Conservation (phyloP, 2,113 vertebrate genomes). For the Microcebus jonahi region DNA sequence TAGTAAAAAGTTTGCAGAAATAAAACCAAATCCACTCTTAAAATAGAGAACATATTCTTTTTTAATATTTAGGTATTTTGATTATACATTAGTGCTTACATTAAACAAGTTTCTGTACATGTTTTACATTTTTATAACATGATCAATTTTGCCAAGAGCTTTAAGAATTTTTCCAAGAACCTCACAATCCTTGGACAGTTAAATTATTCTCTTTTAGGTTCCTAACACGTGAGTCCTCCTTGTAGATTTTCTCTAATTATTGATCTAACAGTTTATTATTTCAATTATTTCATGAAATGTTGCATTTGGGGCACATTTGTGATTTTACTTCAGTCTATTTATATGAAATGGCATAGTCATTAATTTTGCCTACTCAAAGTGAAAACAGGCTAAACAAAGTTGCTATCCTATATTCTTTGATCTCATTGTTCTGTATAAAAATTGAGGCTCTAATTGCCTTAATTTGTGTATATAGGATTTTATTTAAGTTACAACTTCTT, state of each 20-base stretch:
- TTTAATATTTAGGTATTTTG: constrained; percentile 34
- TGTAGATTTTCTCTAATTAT: not conserved
- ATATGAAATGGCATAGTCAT: not conserved
- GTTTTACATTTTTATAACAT: constrained; percentile 18
- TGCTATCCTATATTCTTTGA: not conserved
- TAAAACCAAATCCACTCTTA: not conserved
- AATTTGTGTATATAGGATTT: not conserved
- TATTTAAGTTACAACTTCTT: constrained; percentile 35
- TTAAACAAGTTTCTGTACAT: not conserved
- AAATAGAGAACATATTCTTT: not conserved
- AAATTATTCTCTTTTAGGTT: constrained; percentile 21
- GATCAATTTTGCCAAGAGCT: not conserved
- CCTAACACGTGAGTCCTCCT: not conserved
- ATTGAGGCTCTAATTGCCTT: not conserved
- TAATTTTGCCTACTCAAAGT: not conserved
- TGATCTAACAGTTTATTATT: not conserved
- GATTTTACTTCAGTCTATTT: not conserved
- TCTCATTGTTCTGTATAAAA: constrained; percentile 20
- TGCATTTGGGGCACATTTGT: not conserved
- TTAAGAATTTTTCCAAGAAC: constrained; percentile 32
- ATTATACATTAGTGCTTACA: not conserved
- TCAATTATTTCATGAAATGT: not conserved
- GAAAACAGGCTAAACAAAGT: not conserved
- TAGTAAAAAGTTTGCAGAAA: not conserved
- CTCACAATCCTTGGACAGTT: not conserved